These are phyloP conservation scores for Labeo rohita DNA, from an alignment of 2,113 vertebrate genomes.

Conservation along the genomic window DNA sequence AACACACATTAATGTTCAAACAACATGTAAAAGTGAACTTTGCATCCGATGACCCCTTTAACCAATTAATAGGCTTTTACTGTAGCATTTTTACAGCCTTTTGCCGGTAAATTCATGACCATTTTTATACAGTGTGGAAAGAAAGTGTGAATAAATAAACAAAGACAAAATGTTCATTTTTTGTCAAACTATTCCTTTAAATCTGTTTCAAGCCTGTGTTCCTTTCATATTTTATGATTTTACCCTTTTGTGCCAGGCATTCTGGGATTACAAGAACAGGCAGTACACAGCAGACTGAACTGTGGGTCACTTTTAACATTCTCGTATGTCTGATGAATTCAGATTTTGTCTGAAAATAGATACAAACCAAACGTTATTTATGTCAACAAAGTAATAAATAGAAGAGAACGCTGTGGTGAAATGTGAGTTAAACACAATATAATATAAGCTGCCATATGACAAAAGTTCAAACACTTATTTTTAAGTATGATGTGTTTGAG, in stretches of 20 bases:
- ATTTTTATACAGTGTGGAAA: too few species aligned
- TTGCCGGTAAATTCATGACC: too few species aligned
- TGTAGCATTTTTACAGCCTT: too few species aligned
- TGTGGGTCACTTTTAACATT: slow-evolving; percentile 1
- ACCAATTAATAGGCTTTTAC: too few species aligned
- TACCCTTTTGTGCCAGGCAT: not conserved
- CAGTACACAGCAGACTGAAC: not conserved
- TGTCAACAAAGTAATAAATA: not conserved
- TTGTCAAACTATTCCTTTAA: not conserved
- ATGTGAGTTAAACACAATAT: not conserved
- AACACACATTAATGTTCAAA: too few species aligned
- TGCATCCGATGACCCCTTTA: too few species aligned
- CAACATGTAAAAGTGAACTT: too few species aligned
- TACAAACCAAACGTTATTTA: not conserved
- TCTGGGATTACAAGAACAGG: slow-evolving; percentile 3
- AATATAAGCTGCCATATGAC: not conserved
- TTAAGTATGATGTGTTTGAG: not conserved
- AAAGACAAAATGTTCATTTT: not conserved
- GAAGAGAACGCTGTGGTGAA: not conserved
- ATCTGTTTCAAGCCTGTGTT: not conserved
- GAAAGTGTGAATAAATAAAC: not conserved
- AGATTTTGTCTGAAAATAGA: not conserved
- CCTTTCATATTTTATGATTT: slow-evolving; percentile 27
- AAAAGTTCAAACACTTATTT: not conserved
- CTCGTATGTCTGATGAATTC: not conserved